Evolutionary conservation across 1,140 invertebrate genomes (phyloP), one percentile per base, ranked within the genome.

Genomic region (Euura lappo): DNA sequence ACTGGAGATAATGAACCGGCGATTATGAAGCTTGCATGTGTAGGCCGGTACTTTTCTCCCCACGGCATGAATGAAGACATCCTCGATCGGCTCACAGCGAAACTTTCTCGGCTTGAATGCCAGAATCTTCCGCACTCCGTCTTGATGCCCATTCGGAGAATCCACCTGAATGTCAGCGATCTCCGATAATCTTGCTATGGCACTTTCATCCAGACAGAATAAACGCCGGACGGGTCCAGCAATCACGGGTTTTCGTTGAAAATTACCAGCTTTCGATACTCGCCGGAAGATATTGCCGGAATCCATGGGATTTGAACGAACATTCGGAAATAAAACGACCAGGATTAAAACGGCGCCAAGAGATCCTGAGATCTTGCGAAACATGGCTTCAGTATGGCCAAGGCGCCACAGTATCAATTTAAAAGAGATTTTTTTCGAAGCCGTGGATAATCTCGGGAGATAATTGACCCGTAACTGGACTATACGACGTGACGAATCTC

Each of bases 1-100:
- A 28, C 82, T 82, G 10, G 80, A 78, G 6, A 85, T 65, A 6
- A 84, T 13, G 66, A 85, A 84, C 0, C 74, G 75, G 13, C 76
- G 75, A 3, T 60, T 66, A 2, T 75, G 72, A 44, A 79, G 60
- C 45, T 72, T 77, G 51, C 82, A 83, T 44, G 69, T 72, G 43
- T 82, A 81, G 4, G 80, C 78, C 42, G 81, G 82, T 64, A 85
- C 11, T 4, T 75, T 75, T 11, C 74, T 76, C 1, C 77, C 76
- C 3, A 78, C 68, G 6, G 79, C 76, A 2, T 77, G 72, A 45
- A 84, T 75, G 45, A 79, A 79, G 75, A 79, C 73, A 45, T 80
- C 78, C 2, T 70, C 44, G 2, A 81, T 74, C 6, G 77, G 44
- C 43, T 71, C 68, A 45, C 80, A 84, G 44, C 73, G 77, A 42